Conservation (phyloP, 1,140 invertebrate genomes). For the Drosophila aff. region DNA sequence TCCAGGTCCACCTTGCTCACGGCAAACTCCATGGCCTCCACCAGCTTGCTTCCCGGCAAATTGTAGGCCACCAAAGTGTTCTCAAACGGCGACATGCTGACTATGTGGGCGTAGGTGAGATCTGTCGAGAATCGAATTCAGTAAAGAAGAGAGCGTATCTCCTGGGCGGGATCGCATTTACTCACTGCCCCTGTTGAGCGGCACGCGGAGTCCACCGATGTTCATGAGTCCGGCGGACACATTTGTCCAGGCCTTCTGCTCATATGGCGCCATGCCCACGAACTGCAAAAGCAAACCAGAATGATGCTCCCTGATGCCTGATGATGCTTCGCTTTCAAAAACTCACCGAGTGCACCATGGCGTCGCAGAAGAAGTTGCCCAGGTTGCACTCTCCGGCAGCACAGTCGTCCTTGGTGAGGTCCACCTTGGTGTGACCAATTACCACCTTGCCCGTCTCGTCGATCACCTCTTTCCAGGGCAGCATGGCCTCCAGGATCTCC, state of each 20-base stretch:
- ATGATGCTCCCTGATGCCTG: background rate
- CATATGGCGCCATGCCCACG: constrained; percentile 58
- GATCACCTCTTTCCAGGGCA: constrained; percentile 88
- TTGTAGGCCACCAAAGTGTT: constrained; percentile 89
- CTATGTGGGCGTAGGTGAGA: constrained; percentile 89
- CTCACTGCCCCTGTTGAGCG: constrained; percentile 86
- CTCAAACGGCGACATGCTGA: constrained; percentile 89
- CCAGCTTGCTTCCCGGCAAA: constrained; percentile 87
- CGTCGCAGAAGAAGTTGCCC: constrained; percentile 91
- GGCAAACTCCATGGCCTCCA: constrained; percentile 88
- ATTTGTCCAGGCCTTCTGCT: constrained; percentile 87
- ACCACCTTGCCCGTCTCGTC: constrained; percentile 87
- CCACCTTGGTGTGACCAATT: constrained; percentile 87
- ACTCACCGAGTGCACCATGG: constrained; percentile 87
- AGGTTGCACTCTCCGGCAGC: constrained; percentile 89
- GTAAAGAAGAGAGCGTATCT: no score
- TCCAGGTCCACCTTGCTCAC: constrained; percentile 79
- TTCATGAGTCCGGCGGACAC: constrained; percentile 89
- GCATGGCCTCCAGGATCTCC: constrained; percentile 85
- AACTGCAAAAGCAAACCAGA: constrained; percentile 52
- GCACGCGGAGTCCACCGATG: constrained; percentile 89
- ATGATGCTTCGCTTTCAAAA: background rate
- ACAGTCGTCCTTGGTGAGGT: constrained; percentile 87
- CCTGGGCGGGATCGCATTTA: background rate
- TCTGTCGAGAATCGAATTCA: constrained; percentile 68